phyloP scores from a whole-genome alignment of 2,113 vertebrate species.

The Petaurus breviceps region DNA sequence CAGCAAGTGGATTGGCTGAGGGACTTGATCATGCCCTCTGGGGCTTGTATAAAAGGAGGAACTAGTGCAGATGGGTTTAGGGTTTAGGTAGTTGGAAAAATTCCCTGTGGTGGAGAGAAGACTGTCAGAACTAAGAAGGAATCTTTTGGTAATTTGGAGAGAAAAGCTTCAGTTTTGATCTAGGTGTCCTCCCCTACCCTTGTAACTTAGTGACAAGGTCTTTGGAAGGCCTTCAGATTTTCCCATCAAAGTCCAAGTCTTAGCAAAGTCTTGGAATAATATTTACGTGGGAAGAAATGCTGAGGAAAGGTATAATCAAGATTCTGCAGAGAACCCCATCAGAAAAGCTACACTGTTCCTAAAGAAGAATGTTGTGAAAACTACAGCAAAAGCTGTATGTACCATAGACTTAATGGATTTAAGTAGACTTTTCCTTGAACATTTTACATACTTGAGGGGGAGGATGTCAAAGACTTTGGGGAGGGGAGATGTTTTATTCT shows the following conservation, averaged over 20 bases:
- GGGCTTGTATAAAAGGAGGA: not conserved
- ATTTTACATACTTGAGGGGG: not conserved
- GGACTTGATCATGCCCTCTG: not conserved
- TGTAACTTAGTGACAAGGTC: not conserved
- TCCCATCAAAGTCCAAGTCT: not conserved
- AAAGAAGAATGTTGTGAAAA: not conserved
- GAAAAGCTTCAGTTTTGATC: not conserved
- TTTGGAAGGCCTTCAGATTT: not conserved
- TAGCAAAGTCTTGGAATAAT: not conserved
- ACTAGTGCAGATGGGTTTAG: not conserved
- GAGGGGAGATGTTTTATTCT: not conserved
- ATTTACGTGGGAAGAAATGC: not conserved
- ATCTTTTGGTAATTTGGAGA: not conserved
- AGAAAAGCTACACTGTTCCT: not conserved
- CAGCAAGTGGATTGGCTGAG: not conserved
- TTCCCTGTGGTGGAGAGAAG: not conserved
- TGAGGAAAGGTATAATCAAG: not conserved
- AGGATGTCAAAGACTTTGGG: not conserved
- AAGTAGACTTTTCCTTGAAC: not conserved
- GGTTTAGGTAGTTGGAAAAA: too few species aligned
- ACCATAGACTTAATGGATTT: not conserved
- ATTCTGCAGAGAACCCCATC: not conserved
- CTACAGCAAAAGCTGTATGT: not conserved
- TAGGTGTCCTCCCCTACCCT: not conserved
- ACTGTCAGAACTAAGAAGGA: not conserved